Evolutionary conservation across 2,888 invertebrate genomes (phyloP).

Genomic region (Autographa pulchrina): DNA sequence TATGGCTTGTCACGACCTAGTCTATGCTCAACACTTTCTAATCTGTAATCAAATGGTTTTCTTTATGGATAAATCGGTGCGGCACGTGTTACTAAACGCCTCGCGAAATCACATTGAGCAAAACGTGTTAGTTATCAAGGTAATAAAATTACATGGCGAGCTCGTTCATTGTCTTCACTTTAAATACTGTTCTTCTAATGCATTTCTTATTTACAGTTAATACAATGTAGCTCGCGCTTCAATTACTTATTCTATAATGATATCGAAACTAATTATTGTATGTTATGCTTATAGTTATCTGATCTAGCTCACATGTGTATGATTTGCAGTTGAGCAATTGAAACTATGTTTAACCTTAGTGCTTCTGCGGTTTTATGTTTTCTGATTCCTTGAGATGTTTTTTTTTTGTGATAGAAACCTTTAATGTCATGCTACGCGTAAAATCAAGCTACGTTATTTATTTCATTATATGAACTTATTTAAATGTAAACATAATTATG

Average conservation of each 20-base stretch:
- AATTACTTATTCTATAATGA: too few species aligned
- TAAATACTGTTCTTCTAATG: not conserved
- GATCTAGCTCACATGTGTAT: not conserved
- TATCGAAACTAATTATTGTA: not conserved
- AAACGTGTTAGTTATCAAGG: conserved; percentile 44
- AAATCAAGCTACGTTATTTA: not conserved
- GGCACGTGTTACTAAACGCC: conserved; percentile 25
- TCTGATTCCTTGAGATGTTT: too few species aligned
- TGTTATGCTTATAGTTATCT: not conserved
- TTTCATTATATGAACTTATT: too few species aligned
- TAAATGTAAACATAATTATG: too few species aligned
- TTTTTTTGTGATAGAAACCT: not conserved
- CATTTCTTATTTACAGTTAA: not conserved
- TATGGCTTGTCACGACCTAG: not conserved
- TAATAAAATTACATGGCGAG: conserved; percentile 21
- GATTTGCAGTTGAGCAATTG: not conserved
- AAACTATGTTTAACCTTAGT: not conserved
- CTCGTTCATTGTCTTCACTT: conserved; percentile 11
- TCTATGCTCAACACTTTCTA: not conserved
- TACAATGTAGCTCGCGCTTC: not conserved
- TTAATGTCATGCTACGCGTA: not conserved
- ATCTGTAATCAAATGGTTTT: conserved; percentile 21
- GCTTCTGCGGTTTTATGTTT: not conserved
- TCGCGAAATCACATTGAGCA: conserved; percentile 25
- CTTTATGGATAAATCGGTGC: conserved; percentile 15